Evolutionary conservation across 2,888 invertebrate genomes (phyloP).

Genomic region (Pachliopta kotzebuea): DNA sequence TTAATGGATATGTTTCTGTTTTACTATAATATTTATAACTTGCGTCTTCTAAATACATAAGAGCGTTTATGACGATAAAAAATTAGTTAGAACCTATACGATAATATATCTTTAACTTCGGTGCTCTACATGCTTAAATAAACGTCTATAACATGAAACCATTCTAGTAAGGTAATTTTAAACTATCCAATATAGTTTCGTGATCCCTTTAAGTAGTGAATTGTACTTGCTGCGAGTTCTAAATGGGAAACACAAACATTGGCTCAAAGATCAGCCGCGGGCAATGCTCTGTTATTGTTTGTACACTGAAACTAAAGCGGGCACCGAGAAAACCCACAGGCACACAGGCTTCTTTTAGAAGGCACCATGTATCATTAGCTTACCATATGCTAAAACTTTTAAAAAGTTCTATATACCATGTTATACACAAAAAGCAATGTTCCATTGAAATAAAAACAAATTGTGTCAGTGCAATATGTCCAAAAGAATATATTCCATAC

Average conservation of each 20-base stretch:
- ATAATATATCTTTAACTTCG: background rate
- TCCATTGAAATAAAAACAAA: too few relatives aligned
- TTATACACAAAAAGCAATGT: too few relatives aligned
- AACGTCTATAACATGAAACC: background rate
- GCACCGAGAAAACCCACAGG: conserved; percentile 41
- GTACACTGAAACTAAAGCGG: conserved; percentile 64
- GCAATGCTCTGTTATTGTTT: conserved; percentile 73
- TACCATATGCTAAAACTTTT: background rate
- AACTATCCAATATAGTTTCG: background rate
- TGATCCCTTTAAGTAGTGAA: conserved; percentile 38
- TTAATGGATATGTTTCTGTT: too few relatives aligned
- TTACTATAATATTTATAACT: too few relatives aligned
- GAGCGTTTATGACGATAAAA: too few relatives aligned
- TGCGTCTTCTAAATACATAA: too few relatives aligned
- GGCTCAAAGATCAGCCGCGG: conserved; percentile 51
- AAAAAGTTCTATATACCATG: background rate
- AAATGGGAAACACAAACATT: conserved; percentile 73
- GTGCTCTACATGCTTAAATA: background rate
- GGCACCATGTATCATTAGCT: conserved; percentile 14
- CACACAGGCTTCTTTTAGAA: conserved; percentile 44
- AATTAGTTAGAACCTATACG: too few relatives aligned
- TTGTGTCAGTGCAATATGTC: too few relatives aligned
- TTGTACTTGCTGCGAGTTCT: conserved; percentile 59
- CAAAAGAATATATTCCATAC: too few relatives aligned
- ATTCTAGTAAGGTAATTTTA: conserved; percentile 1